Evolutionary conservation across 2,797 vertebrate genomes (phyloP), one percentile per base, ranked within the genome.

Genomic region (Pangasius macronema): DNA sequence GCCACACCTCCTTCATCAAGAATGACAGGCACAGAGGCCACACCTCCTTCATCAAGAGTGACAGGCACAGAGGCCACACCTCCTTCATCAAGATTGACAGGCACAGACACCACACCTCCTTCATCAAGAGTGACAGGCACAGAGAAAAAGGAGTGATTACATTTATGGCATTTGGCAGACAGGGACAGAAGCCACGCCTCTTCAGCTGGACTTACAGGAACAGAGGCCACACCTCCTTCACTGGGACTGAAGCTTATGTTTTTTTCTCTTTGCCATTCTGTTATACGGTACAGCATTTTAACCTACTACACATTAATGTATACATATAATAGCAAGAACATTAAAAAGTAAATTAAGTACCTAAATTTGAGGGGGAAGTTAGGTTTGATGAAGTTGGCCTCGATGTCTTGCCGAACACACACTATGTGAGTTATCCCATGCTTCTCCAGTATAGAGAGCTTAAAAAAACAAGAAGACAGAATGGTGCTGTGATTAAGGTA

Each of bases 331-430:
- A 39, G 55, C 22, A 27, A 27, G 27, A 39, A 39, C 55, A 27
- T 81, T 51, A 8, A 76, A 22, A 42, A 46, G 13, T n/a, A 27
- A 61, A 42, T 42, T 3, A 42, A 1, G 96, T 95, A 99, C 99
- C 98, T 97, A 97, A 99, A 99, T 92, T 96, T 96, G 87, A 98
- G 96, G 87, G 97, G 97, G 93, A 99, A 99, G 95, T 99, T 99
- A 94, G 99, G 97, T 95, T 99, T 99, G 92, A 99, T 99, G 95
- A 99, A 99, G 94, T 99, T 99, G 93, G 99, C 99, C 96, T 99
- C 99, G 76, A 99, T 99, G 93, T 99, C 98, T 96, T 99, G 99
- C 89, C 99, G 94, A 94, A 99, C 98, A 94, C 99, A 99, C 92
- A 99, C 96, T 55, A 99, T 93, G 93, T 99, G 99, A 59, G 98